Evolutionary conservation across 2,113 vertebrate species (phyloP).

Genomic region (Pterocles burchelli): DNA sequence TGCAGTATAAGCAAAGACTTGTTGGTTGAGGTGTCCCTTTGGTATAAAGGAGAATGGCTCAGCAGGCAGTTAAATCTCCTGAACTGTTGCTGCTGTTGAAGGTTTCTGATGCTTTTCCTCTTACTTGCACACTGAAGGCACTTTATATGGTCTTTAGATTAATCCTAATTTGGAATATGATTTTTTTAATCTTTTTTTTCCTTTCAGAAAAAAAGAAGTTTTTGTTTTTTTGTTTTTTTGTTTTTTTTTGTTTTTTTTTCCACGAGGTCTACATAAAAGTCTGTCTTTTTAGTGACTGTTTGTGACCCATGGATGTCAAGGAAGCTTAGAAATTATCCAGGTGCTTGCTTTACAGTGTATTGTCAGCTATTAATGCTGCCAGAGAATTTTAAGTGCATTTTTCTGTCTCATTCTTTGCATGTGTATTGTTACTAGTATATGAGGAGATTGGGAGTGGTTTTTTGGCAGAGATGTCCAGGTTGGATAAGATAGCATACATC

Average conservation of each 20-base stretch:
- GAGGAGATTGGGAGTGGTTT: not conserved
- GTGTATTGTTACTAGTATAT: not conserved
- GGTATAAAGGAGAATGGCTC: not conserved
- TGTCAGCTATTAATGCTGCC: not conserved
- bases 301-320: not conserved
- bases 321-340: not conserved
- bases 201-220: not conserved
- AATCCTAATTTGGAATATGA: not conserved
- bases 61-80: not conserved
- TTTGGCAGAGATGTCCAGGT: not conserved
- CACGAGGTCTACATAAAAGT: not conserved
- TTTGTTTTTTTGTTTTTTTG: too few relatives aligned
- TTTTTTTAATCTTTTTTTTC: not conserved
- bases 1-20: not conserved
- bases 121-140: not conserved
- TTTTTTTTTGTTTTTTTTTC: accelerated
- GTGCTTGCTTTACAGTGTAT: not conserved
- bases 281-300: not conserved
- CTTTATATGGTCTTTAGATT: not conserved
- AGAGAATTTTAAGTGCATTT: not conserved
- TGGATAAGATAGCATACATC: not conserved
- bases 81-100: not conserved
- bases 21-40: not conserved
- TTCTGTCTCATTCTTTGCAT: not conserved
- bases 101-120: not conserved